These are phyloP conservation scores for Cebidichthys violaceus DNA, from an alignment of 2,113 vertebrate species.

Conservation along the genomic window DNA sequence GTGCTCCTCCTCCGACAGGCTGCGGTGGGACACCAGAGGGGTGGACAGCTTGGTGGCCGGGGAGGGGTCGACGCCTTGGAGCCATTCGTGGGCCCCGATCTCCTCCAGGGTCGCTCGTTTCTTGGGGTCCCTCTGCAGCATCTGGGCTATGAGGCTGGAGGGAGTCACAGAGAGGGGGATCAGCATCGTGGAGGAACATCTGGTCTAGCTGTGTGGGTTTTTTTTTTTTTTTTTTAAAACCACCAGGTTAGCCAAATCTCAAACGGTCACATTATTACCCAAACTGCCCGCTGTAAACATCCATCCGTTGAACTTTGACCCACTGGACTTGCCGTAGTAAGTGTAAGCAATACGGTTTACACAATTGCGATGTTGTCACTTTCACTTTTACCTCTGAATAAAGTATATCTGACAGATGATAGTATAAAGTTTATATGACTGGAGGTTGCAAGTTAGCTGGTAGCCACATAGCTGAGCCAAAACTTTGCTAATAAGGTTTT, in stretches of 20 bases:
- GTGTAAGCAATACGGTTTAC: not conserved
- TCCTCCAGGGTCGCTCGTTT: constrained; percentile 93
- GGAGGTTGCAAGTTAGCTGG: not conserved
- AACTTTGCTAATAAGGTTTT: not conserved
- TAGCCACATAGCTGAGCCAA: not conserved
- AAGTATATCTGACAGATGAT: too few relatives aligned
- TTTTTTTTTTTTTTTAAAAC: constrained; percentile 13
- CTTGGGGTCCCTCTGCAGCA: constrained; percentile 98
- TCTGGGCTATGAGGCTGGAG: constrained; percentile 93
- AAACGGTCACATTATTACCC: not conserved
- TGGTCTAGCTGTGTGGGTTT: not conserved
- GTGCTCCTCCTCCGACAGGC: constrained; percentile 96
- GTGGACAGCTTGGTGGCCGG: constrained; percentile 97
- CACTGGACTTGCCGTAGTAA: not conserved
- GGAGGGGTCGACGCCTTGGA: constrained; percentile 97
- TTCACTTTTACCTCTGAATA: not conserved
- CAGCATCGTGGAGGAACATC: not conserved
- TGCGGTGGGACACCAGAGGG: constrained; percentile 96
- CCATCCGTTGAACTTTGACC: not conserved
- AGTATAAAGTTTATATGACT: too few relatives aligned
- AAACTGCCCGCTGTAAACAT: not conserved
- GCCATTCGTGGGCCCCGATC: constrained; percentile 94
- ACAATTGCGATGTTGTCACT: not conserved
- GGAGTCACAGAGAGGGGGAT: constrained; percentile 3
- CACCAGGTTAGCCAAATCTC: not conserved